A percentile compares a stretch with the other conserved stretches of the same genome.
phyloP scores from a whole-genome alignment of 2,797 vertebrate genomes.

The Lagodon rhomboides region DNA sequence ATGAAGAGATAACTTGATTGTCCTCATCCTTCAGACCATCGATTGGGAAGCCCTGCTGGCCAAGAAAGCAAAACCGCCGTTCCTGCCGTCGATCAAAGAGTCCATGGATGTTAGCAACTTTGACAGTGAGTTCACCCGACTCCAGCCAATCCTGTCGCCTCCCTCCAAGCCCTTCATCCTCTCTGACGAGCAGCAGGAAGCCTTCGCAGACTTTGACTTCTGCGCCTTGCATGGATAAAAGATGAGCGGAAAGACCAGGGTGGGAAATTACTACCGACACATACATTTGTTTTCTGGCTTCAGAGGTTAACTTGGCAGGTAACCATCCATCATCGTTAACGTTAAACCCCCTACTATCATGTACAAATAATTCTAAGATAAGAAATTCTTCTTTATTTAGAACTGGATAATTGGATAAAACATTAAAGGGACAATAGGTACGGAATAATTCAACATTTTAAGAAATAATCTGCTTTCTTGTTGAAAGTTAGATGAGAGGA shows the following conservation, averaged over 20 bases:
- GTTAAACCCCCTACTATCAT: neutral
- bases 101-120: slow-evolving; percentile 91
- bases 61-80: slow-evolving; percentile 87
- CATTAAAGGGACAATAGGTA: neutral
- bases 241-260: slow-evolving; percentile 8
- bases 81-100: slow-evolving; percentile 87
- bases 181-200: slow-evolving; percentile 86
- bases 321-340: neutral
- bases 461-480: neutral
- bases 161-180: slow-evolving; percentile 83
- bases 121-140: slow-evolving; percentile 92
- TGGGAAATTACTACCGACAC: neutral
- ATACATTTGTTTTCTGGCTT: neutral
- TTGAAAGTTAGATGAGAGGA: neutral
- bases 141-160: slow-evolving; percentile 90
- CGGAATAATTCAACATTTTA: neutral
- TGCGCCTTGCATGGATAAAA: slow-evolving; percentile 81
- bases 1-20: neutral
- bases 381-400: no score
- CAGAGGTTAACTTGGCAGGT: neutral
- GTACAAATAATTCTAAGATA: no score
- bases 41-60: slow-evolving; percentile 91
- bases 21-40: slow-evolving; percentile 77
- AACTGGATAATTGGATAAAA: neutral
- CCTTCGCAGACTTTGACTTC: slow-evolving; percentile 93